Evolutionary conservation across 1,140 invertebrate species (phyloP).

Genomic region (Chionoecetes opilio): DNA sequence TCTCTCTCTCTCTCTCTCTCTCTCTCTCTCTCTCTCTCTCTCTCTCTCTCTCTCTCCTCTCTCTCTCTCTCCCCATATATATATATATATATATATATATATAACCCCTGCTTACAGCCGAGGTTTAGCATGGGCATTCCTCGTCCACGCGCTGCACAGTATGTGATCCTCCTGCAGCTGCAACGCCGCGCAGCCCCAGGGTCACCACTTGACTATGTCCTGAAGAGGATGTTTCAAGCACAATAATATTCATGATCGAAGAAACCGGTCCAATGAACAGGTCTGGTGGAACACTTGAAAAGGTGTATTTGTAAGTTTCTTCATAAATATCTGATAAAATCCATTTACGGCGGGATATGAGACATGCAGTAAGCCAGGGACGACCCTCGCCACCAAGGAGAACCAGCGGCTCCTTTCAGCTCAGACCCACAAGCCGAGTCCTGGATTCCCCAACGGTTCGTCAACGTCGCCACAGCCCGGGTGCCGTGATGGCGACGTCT

Average conservation of each 20-base stretch:
- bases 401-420: background rate
- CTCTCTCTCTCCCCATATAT: no score
- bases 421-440: background rate
- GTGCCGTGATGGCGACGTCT: background rate
- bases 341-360: background rate
- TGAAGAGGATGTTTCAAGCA: background rate
- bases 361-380: background rate
- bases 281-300: background rate
- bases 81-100: no score
- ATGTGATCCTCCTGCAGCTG: no score
- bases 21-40: conserved; percentile 27
- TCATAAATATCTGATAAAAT: background rate
- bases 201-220: background rate
- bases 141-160: no score
- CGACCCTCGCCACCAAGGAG: background rate
- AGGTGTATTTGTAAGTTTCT: background rate
- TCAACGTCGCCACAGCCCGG: background rate
- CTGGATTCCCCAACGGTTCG: no score
- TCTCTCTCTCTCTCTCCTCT: background rate
- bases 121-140: no score
- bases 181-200: background rate
- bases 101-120: no score
- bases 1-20: conserved; percentile 6
- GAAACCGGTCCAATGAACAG: background rate
- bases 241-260: background rate